phyloP scores from a whole-genome alignment of 1,140 invertebrate genomes.

The Penaeus japonicus region DNA sequence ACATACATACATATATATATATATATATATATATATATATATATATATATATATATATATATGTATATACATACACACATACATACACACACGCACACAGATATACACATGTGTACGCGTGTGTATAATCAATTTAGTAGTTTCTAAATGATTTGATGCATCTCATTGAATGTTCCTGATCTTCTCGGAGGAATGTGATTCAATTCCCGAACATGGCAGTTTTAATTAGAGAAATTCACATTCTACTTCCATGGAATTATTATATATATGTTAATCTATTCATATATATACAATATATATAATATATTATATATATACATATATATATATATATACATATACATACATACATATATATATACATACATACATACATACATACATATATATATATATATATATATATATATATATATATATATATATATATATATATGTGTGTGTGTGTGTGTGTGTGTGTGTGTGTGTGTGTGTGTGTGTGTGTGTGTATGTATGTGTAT shows the following conservation, averaged over 20 bases:
- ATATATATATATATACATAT: not conserved
- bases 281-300: not conserved
- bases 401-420: not conserved
- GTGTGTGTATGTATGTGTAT: too few relatives aligned
- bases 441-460: not conserved
- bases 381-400: conserved; percentile 1
- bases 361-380: not conserved
- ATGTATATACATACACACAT: not conserved
- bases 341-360: not conserved
- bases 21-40: not conserved
- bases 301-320: not conserved
- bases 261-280: not conserved
- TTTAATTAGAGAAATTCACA: too few relatives aligned
- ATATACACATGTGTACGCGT: not conserved
- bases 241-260: too few relatives aligned
- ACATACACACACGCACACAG: not conserved
- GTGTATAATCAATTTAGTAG: too few relatives aligned
- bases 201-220: too few relatives aligned
- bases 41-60: not conserved
- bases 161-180: too few relatives aligned
- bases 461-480: too few relatives aligned
- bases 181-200: too few relatives aligned
- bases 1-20: not conserved
- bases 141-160: too few relatives aligned
- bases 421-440: not conserved